Evolutionary conservation across 2,888 invertebrate species (phyloP).

Genomic region (Cryptosula pallasiana): DNA sequence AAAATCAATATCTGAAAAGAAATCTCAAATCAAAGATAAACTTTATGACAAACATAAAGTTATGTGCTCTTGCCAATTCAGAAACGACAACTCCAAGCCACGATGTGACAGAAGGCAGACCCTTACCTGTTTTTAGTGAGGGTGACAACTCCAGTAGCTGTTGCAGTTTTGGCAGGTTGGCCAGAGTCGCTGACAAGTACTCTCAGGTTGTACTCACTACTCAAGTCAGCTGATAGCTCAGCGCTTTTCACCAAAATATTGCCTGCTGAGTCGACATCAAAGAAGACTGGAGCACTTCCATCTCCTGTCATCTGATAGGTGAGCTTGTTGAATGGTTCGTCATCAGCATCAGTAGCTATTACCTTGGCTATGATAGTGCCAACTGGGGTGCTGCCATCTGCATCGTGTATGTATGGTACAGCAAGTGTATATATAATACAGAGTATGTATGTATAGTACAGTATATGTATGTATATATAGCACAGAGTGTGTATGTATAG

Average conservation of each 20-base stretch:
- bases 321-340: neutral
- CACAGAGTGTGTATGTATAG: no score
- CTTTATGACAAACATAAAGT: no score
- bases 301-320: constrained; percentile 30
- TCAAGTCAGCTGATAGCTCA: constrained; percentile 6
- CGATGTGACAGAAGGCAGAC: no score
- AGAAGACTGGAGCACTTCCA: constrained; percentile 33
- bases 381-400: neutral
- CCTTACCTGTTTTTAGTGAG: constrained; percentile 37
- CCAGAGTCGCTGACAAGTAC: constrained; percentile 39
- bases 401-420: no score
- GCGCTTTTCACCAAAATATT: constrained; percentile 6
- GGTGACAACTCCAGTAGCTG: constrained; percentile 36
- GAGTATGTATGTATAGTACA: no score
- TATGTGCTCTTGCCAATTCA: no score
- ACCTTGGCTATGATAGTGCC: constrained; percentile 1
- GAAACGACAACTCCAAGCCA: no score
- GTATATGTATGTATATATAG: no score
- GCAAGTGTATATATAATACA: no score
- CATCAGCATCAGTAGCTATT: neutral
- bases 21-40: no score
- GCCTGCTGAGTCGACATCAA: constrained; percentile 37
- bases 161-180: constrained; percentile 32
- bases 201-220: constrained; percentile 32
- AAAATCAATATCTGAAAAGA: no score